A percentile compares a stretch with the other conserved stretches of the same genome.
phyloP scores from a whole-genome alignment of 2,888 invertebrate species.

The Lingula anatina region DNA sequence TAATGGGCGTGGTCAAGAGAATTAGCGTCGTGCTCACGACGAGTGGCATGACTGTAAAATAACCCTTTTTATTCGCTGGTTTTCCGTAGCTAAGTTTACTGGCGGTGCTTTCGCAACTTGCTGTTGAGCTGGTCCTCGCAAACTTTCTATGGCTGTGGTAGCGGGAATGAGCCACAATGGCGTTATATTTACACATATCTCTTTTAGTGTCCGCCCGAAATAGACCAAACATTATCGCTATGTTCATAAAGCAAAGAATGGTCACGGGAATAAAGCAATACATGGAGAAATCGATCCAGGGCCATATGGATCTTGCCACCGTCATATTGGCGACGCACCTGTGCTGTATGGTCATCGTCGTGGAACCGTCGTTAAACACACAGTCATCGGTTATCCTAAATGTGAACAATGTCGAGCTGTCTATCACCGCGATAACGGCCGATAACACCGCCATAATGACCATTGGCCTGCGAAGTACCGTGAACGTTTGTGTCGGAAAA shows the following conservation, averaged over 20 bases:
- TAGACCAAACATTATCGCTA: constrained; percentile 6
- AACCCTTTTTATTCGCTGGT: too few relatives aligned
- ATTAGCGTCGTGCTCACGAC: neutral
- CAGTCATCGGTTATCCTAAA: constrained; percentile 1
- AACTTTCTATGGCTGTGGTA: too few relatives aligned
- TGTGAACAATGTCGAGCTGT: constrained; percentile 10
- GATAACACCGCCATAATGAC: constrained; percentile 1
- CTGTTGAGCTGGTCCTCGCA: too few relatives aligned
- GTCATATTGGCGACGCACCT: constrained; percentile 4
- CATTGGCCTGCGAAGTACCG: constrained; percentile 1
- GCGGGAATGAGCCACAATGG: neutral
- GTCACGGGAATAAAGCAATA: constrained; percentile 13
- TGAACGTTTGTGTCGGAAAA: constrained; percentile 8
- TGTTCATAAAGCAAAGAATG: constrained; percentile 9
- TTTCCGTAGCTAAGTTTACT: too few relatives aligned
- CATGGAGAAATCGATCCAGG: constrained; percentile 14
- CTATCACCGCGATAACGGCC: constrained; percentile 4
- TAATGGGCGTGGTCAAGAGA: neutral
- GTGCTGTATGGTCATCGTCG: constrained; percentile 2
- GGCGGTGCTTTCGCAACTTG: too few relatives aligned
- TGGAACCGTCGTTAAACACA: neutral
- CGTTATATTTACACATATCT: neutral
- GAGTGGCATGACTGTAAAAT: neutral
- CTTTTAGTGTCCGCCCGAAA: neutral
- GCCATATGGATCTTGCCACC: constrained; percentile 7